Evolutionary conservation across 1,140 invertebrate species (phyloP).

Genomic region (Leptinotarsa lineolata): DNA sequence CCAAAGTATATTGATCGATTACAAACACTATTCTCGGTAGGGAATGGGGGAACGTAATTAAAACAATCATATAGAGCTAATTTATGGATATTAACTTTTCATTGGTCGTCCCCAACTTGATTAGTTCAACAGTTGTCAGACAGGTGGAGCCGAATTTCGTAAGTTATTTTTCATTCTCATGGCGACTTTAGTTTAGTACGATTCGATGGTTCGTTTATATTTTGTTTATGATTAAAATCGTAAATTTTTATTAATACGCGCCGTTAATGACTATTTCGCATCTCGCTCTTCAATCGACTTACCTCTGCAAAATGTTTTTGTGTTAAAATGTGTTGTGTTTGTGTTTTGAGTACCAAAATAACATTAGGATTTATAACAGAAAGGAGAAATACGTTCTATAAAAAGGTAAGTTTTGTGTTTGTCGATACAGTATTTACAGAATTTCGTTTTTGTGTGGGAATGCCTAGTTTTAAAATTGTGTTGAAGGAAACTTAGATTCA

Average conservation of each 20-base stretch:
- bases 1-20: too few species aligned
- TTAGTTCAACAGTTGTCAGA: constrained; percentile 47
- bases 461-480: too few species aligned
- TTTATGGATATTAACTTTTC: not conserved
- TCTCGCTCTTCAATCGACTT: constrained; percentile 25
- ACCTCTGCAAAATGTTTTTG: constrained; percentile 35
- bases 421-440: constrained; percentile 1
- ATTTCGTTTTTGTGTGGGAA: constrained; percentile 11
- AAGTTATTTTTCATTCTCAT: constrained; percentile 38
- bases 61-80: not conserved
- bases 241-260: constrained; percentile 20
- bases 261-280: constrained; percentile 13
- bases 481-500: constrained; percentile 6
- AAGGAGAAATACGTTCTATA: constrained; percentile 22
- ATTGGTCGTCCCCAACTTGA: constrained; percentile 24
- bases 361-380: constrained; percentile 37
- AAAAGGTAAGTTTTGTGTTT: constrained; percentile 32
- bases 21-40: too few species aligned
- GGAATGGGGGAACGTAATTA: too few species aligned
- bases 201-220: constrained; percentile 34
- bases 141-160: constrained; percentile 40
- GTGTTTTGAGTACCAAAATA: constrained; percentile 44
- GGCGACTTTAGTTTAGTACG: constrained; percentile 35
- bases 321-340: constrained; percentile 47
- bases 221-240: constrained; percentile 35